A percentile compares a stretch with the other conserved stretches of the same genome.
phyloP scores from a whole-genome alignment of 2,113 vertebrate species.

The Gnathonemus echidnorhynchus region DNA sequence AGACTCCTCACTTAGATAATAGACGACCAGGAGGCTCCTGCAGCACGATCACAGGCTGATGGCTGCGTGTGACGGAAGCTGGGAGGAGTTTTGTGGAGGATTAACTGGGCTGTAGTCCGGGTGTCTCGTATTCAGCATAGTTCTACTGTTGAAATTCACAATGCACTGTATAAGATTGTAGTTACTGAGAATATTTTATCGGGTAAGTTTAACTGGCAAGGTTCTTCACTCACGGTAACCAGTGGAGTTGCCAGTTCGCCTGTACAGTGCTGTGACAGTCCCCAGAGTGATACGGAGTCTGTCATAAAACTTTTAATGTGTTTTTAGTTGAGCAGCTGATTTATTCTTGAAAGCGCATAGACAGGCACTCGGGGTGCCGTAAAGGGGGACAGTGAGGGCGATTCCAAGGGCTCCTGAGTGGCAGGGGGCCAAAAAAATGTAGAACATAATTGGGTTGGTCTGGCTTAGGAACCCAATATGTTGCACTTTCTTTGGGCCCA shows the following conservation, averaged over 20 bases:
- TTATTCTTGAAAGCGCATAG: background rate
- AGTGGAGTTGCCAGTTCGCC: background rate
- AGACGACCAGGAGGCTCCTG: background rate
- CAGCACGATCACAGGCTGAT: background rate
- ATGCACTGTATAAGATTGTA: background rate
- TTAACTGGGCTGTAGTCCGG: background rate
- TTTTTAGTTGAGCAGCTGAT: background rate
- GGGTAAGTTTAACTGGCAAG: background rate
- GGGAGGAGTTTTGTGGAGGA: background rate
- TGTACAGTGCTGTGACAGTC: background rate
- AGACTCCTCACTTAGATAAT: background rate
- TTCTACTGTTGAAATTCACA: background rate
- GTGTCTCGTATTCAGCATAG: background rate
- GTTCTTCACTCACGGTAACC: background rate
- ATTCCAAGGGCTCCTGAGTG: background rate
- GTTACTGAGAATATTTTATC: background rate
- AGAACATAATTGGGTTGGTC: background rate
- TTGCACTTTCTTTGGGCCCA: background rate
- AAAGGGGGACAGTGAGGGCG: background rate
- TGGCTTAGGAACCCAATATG: background rate
- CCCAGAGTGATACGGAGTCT: background rate
- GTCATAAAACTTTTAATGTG: background rate
- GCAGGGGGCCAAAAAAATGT: background rate
- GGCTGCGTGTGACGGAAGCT: background rate
- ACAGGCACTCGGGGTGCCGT: background rate